Conservation (phyloP, 30 jellyfish, hydroid and myxozoan species). For the Aurelia sp. region DNA sequence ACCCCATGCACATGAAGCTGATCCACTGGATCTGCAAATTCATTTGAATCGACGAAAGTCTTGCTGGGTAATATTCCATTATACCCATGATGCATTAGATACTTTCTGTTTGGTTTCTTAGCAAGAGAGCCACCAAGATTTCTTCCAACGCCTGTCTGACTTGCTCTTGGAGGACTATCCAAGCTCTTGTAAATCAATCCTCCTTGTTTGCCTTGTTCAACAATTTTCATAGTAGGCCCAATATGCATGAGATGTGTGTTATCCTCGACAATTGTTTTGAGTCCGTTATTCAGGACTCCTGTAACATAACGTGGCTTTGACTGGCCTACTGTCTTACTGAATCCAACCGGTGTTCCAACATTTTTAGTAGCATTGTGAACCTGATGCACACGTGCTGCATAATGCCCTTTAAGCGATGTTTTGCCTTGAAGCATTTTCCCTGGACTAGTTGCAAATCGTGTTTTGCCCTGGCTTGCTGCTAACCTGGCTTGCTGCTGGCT, state of each 20-base stretch:
- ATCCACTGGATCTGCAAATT: slow-evolving; percentile 20
- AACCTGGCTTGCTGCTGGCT: neutral
- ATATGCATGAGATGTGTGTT: slow-evolving; percentile 29
- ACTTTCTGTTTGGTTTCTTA: neutral
- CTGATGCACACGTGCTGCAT: neutral
- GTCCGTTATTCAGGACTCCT: slow-evolving; percentile 41
- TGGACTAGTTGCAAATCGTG: neutral
- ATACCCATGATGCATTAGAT: slow-evolving; percentile 33
- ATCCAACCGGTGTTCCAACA: neutral
- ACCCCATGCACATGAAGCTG: slow-evolving; percentile 1
- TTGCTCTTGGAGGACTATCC: slow-evolving; percentile 29
- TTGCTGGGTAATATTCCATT: neutral
- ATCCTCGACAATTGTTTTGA: slow-evolving; percentile 33
- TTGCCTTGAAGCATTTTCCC: no score
- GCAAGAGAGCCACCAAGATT: neutral
- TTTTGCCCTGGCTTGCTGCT: neutral
- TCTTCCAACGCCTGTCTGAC: neutral
- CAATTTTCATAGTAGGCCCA: slow-evolving; percentile 67
- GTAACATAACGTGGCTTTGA: slow-evolving; percentile 11
- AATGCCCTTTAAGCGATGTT: neutral
- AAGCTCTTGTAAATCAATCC: slow-evolving; percentile 45
- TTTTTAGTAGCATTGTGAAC: neutral
- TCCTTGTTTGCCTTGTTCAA: slow-evolving; percentile 35
- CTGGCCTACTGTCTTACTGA: neutral
- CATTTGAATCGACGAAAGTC: neutral